Conservation (phyloP, 2,797 vertebrate genomes). For the Gastrophryne carolinensis region DNA sequence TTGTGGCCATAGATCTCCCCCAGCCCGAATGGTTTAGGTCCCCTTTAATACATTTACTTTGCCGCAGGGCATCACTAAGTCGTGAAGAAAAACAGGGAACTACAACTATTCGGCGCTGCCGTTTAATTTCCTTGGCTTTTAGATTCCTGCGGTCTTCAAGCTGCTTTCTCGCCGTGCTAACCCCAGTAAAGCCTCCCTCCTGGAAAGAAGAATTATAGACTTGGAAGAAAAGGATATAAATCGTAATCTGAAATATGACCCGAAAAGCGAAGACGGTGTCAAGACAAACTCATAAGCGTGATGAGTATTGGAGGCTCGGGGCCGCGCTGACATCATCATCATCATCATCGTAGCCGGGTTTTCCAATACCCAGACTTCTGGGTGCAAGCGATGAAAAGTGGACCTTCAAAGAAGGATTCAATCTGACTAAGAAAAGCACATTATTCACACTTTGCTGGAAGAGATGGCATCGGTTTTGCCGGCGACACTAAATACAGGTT, state of each 20-base stretch:
- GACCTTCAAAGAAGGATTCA: background rate
- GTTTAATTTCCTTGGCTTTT: background rate
- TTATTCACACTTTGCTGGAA: conserved; percentile 21
- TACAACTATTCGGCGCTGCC: no score
- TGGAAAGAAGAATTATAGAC: conserved; percentile 21
- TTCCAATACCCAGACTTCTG: background rate
- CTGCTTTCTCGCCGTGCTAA: background rate
- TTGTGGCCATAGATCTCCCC: no score
- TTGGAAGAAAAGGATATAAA: conserved; percentile 1
- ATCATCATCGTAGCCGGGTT: background rate
- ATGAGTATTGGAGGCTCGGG: background rate
- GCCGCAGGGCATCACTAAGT: no score
- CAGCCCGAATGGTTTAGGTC: no score
- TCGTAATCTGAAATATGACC: conserved; percentile 17
- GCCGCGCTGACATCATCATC: no score
- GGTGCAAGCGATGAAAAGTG: background rate
- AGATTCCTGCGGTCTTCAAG: background rate
- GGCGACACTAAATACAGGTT: conserved; percentile 36
- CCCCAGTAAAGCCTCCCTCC: background rate
- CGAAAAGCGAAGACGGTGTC: background rate
- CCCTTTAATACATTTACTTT: no score
- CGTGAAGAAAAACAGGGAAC: no score
- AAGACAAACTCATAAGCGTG: background rate
- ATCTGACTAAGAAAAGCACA: background rate
- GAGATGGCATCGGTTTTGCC: conserved; percentile 4